A percentile compares a stretch with the other conserved stretches of the same genome.
Conservation (phyloP, 1,140 invertebrate genomes). For the Lordiphosa mommai region DNA sequence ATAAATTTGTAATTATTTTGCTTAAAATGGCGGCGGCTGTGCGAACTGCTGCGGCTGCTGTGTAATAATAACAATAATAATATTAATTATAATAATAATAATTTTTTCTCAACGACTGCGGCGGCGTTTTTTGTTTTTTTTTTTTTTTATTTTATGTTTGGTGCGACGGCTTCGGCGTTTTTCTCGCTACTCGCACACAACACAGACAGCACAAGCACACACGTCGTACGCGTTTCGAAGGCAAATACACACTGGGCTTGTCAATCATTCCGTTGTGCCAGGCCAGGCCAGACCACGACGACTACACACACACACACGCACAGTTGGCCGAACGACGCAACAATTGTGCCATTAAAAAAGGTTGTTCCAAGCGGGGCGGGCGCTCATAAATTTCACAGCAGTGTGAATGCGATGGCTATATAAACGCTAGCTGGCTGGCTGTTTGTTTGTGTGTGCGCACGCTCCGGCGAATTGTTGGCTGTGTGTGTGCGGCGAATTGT, state of each 20-base stretch:
- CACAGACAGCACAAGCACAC: conserved; percentile 60
- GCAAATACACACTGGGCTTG: conserved; percentile 76
- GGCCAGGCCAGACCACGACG: not conserved
- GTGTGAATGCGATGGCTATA: conserved; percentile 57
- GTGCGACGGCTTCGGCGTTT: conserved; percentile 33
- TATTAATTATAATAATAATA: conserved; percentile 53
- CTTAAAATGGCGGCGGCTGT: conserved; percentile 18
- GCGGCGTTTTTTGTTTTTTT: conserved; percentile 28
- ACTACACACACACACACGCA: conserved; percentile 24
- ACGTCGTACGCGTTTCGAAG: conserved; percentile 80
- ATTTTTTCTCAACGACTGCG: conserved; percentile 57
- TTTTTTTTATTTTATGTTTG: conserved; percentile 14
- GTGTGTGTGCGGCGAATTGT: conserved; percentile 39
- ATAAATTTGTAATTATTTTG: too few species aligned
- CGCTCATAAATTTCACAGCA: conserved; percentile 44
- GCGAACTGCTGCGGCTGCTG: conserved; percentile 18
- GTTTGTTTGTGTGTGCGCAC: conserved; percentile 18
- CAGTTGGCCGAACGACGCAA: conserved; percentile 50
- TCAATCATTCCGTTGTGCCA: conserved; percentile 12
- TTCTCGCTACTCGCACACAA: conserved; percentile 58
- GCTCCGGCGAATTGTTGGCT: conserved; percentile 36
- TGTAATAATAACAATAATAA: conserved; percentile 28
- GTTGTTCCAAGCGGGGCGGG: too few species aligned
- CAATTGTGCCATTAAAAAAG: conserved; percentile 77
- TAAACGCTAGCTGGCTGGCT: conserved; percentile 5